Evolutionary conservation across 2,888 invertebrate species (phyloP).

Genomic region (Dryocosmus kuriphilus): DNA sequence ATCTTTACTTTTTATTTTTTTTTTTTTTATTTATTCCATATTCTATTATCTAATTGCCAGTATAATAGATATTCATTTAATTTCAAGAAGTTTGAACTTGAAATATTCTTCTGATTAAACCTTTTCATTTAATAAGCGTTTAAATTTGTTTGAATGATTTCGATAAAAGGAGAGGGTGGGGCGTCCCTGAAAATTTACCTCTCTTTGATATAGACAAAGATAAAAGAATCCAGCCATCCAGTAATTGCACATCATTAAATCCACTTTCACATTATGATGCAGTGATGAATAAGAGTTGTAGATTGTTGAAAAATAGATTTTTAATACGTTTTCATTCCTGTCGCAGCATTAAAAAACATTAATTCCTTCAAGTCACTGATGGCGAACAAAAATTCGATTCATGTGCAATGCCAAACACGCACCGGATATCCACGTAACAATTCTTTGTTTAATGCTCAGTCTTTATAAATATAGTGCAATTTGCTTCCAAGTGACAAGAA

Average conservation of each 20-base stretch:
- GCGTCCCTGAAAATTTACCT: background rate
- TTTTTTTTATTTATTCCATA: background rate
- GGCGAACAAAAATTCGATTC: conserved; percentile 6
- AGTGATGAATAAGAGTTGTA: background rate
- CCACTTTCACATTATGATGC: background rate
- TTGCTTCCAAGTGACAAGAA: conserved; percentile 6
- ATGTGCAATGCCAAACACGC: background rate
- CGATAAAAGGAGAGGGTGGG: background rate
- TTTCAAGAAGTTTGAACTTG: background rate
- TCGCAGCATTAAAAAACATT: conserved; percentile 12
- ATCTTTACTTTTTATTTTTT: background rate
- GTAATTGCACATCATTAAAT: background rate
- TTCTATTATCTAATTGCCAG: background rate
- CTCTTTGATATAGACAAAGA: background rate
- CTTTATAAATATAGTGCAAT: conserved; percentile 10
- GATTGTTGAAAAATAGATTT: background rate
- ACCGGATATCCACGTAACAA: background rate
- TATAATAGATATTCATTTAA: background rate
- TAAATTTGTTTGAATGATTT: background rate
- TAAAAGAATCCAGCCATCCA: background rate
- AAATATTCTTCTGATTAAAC: background rate
- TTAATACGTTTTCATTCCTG: background rate
- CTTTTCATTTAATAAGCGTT: background rate
- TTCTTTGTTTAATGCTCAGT: background rate
- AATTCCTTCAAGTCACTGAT: background rate